Evolutionary conservation across 2,113 vertebrate genomes (phyloP), one percentile per base, ranked within the genome.

Genomic region (Hepsetus odoe): DNA sequence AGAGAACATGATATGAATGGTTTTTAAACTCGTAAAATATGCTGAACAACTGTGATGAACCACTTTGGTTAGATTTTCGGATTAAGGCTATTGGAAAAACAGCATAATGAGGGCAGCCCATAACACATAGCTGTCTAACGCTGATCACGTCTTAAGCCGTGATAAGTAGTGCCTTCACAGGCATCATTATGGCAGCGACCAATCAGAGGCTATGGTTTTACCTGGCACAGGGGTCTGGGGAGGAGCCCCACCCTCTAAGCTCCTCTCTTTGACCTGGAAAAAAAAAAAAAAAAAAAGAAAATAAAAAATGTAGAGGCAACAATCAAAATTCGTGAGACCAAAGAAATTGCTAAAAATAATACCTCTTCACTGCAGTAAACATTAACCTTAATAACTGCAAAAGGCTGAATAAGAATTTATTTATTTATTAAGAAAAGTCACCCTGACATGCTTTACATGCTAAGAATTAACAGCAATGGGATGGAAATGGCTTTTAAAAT

Each of bases 1-100:
- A 20, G 10, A 3, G 9, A 44, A 61, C 64, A 30, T 12, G 30
- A 53, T 49, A 26, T 2, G 51, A 3, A 22, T 33, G 42, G 32
- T 3, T 11, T 0, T 20, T 20, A 32, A 44, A 30, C 73, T 28
- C 13, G 53, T 33, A 12, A 32, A 46, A 12, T 33, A 33, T 46
- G 16, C 38, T 12, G 5, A 65, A 30, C n/a, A 26, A 53, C n/a
- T 9, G 26, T 11, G 22, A 38, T 35, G 9, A 53, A 53, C 20
- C 44, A 66, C 44, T 12, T 38, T 20, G 38, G n/a, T 64, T 33
- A 49, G 59, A 74, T 46, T 74, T 65, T 35, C 32, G 11, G 46
- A 20, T 70, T 40, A 76, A 62, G 67, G 59, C 59, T 80, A 70
- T 70, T 80, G 68, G 71, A 74, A 80, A 73, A 80, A 46, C 46